Conservation (phyloP, 2,113 vertebrate genomes). For the Parotia lawesii region DNA sequence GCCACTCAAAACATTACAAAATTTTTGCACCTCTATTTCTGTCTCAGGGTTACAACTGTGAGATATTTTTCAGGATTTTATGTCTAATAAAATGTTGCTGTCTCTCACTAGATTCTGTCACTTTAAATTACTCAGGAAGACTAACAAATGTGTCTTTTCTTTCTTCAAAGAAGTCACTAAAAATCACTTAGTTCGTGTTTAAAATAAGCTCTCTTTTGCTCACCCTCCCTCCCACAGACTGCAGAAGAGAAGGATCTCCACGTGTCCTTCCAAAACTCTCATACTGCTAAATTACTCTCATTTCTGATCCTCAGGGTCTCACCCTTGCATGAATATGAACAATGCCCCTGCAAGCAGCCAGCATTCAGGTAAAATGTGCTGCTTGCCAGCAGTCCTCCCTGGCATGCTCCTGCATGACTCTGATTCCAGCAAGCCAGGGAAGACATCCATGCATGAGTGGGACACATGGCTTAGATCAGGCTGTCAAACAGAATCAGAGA, state of each 20-base stretch:
- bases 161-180: background rate
- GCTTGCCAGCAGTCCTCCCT: background rate
- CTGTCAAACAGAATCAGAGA: background rate
- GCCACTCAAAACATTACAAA: background rate
- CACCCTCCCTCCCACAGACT: slow-evolving; percentile 12
- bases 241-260: background rate
- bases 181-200: slow-evolving; percentile 14
- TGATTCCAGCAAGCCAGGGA: background rate
- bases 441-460: background rate
- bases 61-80: slow-evolving; percentile 16
- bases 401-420: background rate
- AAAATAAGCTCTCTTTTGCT: slow-evolving; percentile 23
- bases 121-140: slow-evolving; percentile 29
- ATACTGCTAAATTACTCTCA: background rate
- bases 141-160: background rate
- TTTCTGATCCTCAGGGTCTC: background rate
- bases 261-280: background rate
- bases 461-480: background rate
- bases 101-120: slow-evolving; percentile 13
- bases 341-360: background rate
- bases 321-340: background rate
- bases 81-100: slow-evolving; percentile 18
- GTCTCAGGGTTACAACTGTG: background rate
- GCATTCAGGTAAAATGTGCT: background rate
- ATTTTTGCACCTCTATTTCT: slow-evolving; percentile 33